A percentile compares a stretch with the other conserved stretches of the same genome.
These are phyloP conservation scores for Zeugodacus cucurbitae DNA, from an alignment of 1,140 invertebrate genomes.

Conservation along the genomic window DNA sequence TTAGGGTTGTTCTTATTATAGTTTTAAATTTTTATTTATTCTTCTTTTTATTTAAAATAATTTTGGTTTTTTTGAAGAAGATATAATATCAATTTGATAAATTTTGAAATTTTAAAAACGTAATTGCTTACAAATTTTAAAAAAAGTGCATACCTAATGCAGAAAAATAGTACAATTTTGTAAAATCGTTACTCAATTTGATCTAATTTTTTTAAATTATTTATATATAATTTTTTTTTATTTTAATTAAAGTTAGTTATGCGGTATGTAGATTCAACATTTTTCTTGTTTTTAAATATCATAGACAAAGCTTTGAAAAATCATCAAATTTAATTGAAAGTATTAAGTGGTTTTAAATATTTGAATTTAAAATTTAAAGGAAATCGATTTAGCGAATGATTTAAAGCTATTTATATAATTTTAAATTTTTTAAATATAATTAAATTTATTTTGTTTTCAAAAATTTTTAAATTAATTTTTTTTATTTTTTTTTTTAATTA, in stretches of 20 bases:
- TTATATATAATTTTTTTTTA: neutral
- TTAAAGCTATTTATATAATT: too few species aligned
- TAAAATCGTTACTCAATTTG: too few species aligned
- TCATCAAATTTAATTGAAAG: neutral
- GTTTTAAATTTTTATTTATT: neutral
- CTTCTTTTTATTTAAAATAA: too few species aligned
- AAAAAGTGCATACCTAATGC: neutral
- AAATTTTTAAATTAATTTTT: neutral
- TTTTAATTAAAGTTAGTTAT: neutral
- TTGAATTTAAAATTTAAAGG: too few species aligned
- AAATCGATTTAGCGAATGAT: too few species aligned
- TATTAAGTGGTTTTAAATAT: neutral
- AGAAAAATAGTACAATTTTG: neutral
- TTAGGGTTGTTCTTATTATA: neutral
- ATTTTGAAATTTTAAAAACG: neutral
- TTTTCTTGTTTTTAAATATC: neutral
- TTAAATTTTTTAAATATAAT: too few species aligned
- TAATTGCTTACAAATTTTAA: neutral
- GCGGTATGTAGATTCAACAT: neutral
- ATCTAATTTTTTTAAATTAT: neutral
- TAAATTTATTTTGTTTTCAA: neutral
- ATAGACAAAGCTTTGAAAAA: slow-evolving; percentile 6
- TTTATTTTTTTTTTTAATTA: neutral
- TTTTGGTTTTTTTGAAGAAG: neutral
- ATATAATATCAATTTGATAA: neutral